Base-by-base conservation (phyloP, 2,797 vertebrate species). In the Enteromius treurensis region DNA sequence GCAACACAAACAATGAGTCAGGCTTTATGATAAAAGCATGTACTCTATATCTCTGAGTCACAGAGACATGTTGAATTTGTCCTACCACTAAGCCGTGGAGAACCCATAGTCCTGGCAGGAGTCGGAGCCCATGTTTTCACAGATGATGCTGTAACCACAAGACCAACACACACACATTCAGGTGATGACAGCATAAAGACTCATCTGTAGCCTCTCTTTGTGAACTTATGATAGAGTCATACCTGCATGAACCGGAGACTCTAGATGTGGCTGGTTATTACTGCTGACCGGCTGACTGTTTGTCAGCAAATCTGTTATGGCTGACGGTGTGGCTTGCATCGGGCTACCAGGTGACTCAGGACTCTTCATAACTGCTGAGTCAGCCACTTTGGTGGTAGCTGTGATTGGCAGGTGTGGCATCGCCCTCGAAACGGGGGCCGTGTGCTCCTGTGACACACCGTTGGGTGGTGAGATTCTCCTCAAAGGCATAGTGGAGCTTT, bases 401-500 rank as follows among this genome's bases (percentile, higher is more conserved):
- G 93, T 95, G 87, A 95, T 96, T 0, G 98, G 97, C 85, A 97
- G 95, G 89, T 98, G 97, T 15, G 96, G 96, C 93, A 94, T 96
- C 82, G 94, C 91, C 89, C 95, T 92, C 32, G 91, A 73, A 8
- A 90, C 82, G 0, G 93, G 88, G 0, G 91, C 89, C 0, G 88
- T 85, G 88, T 92, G 90, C 79, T 91, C 95, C 45, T 93, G 95
- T 7, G 90, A 91, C 53, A 90, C 69, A 23, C 91, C 89, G 40
- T 17, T 84, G n/a, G 90, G 87, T 3, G 92, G 91, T 32, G 92
- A 89, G 68, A 73, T 85, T 65, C 90, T 89, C 68, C 95, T 95
- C 0, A 86, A 89, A 11, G 90, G 40, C 19, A 90, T 77, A 4
- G 91, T 88, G 1, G 91, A 90, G 88, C 92, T 94, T 87, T 94